Evolutionary conservation across 2,113 vertebrate species (phyloP), one percentile per base, ranked within the genome.

Genomic region (Excalfactoria chinensis): DNA sequence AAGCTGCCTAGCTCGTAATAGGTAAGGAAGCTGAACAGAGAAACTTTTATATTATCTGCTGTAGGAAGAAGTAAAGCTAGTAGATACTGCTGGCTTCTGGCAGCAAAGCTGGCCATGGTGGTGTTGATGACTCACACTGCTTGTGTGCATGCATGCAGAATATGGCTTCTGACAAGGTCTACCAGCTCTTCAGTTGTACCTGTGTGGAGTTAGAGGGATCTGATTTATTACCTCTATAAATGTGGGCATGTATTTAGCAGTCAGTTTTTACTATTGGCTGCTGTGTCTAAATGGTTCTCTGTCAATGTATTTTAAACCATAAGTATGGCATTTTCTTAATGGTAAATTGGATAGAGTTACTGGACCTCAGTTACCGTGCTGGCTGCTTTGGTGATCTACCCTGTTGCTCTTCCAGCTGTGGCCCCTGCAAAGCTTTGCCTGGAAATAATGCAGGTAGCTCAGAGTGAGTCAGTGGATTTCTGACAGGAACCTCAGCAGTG

Each of bases 401-500:
- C 59, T 90, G 44, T 51, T 43, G 7, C 35, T 74, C 43, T 88
- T 79, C 70, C 81, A 89, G 0, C 51, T 78, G 62, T 7, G 0
- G 21, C 78, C 35, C 58, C 62, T 88, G 83, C 55, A 72, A 18
- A 75, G 15, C 30, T 85, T 76, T 95, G 88, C 93, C 83, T 94
- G 77, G 83, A 95, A 94, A 81, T 94, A 92, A 43, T 35, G 67
- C 63, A 83, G 34, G 32, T 87, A 85, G 58, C 60, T 84, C 69
- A 41, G 84, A 44, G 60, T 88, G 69, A 90, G 73, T 93, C 76
- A 81, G 83, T 90, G 67, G 53, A 35, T 90, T 70, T 7, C 70
- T 5, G 7, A 66, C 44, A n/a, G 70, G 83, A 91, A 40, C 64
- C 70, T 23, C 7, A 8, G 73, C 66, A 55, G 37, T 46, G 55